Evolutionary conservation across 2,888 invertebrate genomes (phyloP).

Genomic region (Clusia tigrina): DNA sequence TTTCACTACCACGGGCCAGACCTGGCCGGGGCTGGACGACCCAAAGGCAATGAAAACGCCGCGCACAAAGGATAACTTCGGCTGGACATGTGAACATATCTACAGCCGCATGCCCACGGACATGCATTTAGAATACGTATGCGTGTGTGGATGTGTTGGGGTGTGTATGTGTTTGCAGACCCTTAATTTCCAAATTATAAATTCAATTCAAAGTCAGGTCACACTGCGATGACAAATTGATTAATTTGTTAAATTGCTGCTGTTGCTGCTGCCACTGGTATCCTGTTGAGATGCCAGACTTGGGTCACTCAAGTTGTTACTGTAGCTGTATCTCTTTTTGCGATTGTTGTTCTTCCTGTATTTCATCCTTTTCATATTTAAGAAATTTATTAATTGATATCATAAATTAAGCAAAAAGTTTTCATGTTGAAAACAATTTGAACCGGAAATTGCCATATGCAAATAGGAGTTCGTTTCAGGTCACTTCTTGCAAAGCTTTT

Average conservation of each 20-base stretch:
- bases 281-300: too few relatives aligned
- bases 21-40: too few relatives aligned
- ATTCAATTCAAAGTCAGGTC: conserved; percentile 35
- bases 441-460: conserved; percentile 5
- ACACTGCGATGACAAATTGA: conserved; percentile 39
- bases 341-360: conserved; percentile 19
- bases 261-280: neutral
- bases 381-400: conserved; percentile 48
- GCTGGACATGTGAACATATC: neutral
- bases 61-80: neutral
- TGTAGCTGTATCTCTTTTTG: neutral
- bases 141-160: neutral
- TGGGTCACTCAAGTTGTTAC: too few relatives aligned
- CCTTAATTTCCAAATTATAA: conserved; percentile 38
- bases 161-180: neutral
- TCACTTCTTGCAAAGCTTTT: too few relatives aligned
- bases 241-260: conserved; percentile 44
- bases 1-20: conserved; percentile 10
- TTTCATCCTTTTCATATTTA: neutral
- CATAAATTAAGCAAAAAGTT: conserved; percentile 22
- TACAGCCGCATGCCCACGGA: too few relatives aligned
- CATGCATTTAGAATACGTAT: neutral
- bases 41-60: neutral
- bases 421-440: conserved; percentile 3
- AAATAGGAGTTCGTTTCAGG: too few relatives aligned